These are phyloP conservation scores for Callyntrura guangdongensis DNA, from an alignment of 2,888 invertebrate species.

Conservation along the genomic window DNA sequence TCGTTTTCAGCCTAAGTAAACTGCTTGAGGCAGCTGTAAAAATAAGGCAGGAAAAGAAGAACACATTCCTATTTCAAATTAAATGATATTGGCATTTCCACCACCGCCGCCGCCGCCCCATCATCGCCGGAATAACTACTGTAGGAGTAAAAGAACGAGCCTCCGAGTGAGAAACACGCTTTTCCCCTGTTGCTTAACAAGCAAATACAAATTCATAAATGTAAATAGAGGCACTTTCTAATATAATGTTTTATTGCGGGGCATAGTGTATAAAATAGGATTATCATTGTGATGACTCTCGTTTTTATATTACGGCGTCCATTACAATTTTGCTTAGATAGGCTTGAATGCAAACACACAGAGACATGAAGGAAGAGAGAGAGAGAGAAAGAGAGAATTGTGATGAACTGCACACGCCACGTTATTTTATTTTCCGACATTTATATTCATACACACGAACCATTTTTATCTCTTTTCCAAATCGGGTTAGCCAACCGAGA, in stretches of 20 bases:
- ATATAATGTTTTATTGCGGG: conserved; percentile 68
- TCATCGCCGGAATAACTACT: neutral
- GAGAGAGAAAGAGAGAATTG: neutral
- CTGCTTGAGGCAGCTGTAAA: conserved; percentile 73
- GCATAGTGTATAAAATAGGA: conserved; percentile 11
- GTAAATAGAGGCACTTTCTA: conserved; percentile 53
- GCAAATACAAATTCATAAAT: conserved; percentile 73
- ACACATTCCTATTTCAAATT: conserved; percentile 59
- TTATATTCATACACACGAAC: conserved; percentile 66
- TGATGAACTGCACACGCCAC: neutral
- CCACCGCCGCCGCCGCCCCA: neutral
- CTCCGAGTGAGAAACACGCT: no score
- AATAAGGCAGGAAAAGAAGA: conserved; percentile 41
- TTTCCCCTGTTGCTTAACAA: conserved; percentile 67
- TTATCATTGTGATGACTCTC: neutral
- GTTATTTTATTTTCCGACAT: conserved; percentile 42
- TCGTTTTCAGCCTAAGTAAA: neutral
- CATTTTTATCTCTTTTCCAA: conserved; percentile 59
- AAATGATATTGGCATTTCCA: conserved; percentile 62
- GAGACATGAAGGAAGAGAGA: no score
- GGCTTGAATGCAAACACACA: no score
- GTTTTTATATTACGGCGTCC: neutral
- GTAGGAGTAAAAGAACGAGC: neutral
- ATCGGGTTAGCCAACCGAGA: conserved; percentile 71
- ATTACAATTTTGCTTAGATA: neutral